Evolutionary conservation across 2,797 vertebrate species (phyloP).

Genomic region (Cichlasoma orientale): DNA sequence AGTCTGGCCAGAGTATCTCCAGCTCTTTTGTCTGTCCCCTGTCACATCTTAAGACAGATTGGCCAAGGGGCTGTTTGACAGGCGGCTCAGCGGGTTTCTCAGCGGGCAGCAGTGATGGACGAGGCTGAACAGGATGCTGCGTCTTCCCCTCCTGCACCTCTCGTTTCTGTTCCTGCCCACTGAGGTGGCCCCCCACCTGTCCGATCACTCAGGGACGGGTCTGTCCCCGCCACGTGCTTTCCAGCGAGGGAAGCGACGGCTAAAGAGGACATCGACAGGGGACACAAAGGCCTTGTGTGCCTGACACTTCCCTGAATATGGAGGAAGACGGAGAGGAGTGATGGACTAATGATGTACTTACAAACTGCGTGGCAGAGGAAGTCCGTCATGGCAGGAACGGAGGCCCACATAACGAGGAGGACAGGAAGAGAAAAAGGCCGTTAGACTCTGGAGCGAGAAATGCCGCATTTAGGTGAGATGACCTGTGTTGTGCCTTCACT

Average conservation of each 20-base stretch:
- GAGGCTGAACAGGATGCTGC: conserved; percentile 81
- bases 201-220: conserved; percentile 49
- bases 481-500: conserved; percentile 16
- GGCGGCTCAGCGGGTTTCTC: conserved; percentile 65
- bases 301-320: conserved; percentile 18
- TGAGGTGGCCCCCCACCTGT: conserved; percentile 51
- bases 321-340: conserved; percentile 61
- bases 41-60: conserved; percentile 76
- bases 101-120: conserved; percentile 75
- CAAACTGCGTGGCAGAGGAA: conserved; percentile 79
- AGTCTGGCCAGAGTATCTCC: conserved; percentile 74
- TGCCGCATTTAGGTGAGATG: neutral
- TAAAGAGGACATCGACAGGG: conserved; percentile 41
- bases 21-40: conserved; percentile 69
- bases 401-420: conserved; percentile 13
- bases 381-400: conserved; percentile 54
- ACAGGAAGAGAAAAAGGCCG: conserved; percentile 30
- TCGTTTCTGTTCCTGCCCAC: conserved; percentile 65
- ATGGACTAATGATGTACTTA: conserved; percentile 82
- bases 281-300: conserved; percentile 54
- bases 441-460: conserved; percentile 16
- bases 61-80: conserved; percentile 60
- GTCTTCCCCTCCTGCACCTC: conserved; percentile 67
- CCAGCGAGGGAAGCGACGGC: conserved; percentile 51
- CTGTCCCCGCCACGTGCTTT: conserved; percentile 37